phyloP scores from a whole-genome alignment of 1,140 invertebrate species.

The Eciton burchellii region DNA sequence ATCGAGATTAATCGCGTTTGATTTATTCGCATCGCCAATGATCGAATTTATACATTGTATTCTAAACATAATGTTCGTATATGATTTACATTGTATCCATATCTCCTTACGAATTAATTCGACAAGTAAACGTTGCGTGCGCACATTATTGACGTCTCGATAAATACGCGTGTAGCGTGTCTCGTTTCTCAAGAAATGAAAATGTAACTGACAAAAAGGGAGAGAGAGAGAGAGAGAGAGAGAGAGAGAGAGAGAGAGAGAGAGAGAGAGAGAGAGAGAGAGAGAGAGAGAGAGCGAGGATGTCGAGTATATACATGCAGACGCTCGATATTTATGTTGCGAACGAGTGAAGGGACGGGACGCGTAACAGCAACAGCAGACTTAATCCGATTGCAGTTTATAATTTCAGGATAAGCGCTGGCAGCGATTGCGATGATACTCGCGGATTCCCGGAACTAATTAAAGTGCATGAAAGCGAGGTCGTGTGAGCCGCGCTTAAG shows the following conservation, averaged over 20 bases:
- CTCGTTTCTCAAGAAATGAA: neutral
- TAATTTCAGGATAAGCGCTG: constrained; percentile 42
- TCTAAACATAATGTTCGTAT: too few species aligned
- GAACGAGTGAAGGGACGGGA: constrained; percentile 3
- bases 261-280: neutral
- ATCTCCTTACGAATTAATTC: constrained; percentile 9
- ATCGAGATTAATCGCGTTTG: constrained; percentile 6
- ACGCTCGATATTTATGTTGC: constrained; percentile 23
- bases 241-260: too few species aligned
- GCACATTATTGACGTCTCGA: neutral
- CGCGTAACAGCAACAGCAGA: too few species aligned
- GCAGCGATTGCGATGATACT: constrained; percentile 17
- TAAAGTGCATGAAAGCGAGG: constrained; percentile 46
- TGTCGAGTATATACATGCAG: neutral
- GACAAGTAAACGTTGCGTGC: neutral
- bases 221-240: neutral
- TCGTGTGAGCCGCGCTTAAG: constrained; percentile 6
- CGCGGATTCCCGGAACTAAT: constrained; percentile 41
- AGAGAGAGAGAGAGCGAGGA: too few species aligned
- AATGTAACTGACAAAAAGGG: neutral
- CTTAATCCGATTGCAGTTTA: constrained; percentile 56
- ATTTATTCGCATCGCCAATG: neutral
- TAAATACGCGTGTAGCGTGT: constrained; percentile 7
- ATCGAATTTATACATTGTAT: neutral
- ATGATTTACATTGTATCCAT: constrained; percentile 1